A percentile compares a stretch with the other conserved stretches of the same genome.
Conservation (phyloP, 1,140 invertebrate species). For the Nylanderia fulva region DNA sequence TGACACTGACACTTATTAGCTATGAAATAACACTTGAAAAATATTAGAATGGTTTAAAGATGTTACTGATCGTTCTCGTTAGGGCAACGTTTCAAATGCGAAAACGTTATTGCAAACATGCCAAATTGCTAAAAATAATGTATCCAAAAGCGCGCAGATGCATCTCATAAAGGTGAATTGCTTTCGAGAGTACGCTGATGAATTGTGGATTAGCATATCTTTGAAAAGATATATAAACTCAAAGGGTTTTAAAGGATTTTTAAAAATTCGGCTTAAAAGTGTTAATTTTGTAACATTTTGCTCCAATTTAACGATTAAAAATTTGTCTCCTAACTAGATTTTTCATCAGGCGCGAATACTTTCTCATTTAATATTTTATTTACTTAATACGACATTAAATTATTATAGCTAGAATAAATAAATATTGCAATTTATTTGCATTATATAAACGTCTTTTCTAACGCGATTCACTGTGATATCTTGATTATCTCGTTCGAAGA, state of each 20-base stretch:
- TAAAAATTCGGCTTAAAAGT: not conserved
- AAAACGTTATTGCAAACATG: slow-evolving; percentile 27
- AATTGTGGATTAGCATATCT: not conserved
- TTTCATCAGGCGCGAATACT: not conserved
- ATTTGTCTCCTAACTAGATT: not conserved
- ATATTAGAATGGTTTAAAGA: slow-evolving; percentile 1
- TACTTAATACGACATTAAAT: not conserved
- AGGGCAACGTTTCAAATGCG: slow-evolving; percentile 39
- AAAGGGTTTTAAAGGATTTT: not conserved
- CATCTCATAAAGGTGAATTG: slow-evolving; percentile 3
- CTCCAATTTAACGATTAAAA: not conserved
- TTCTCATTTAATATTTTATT: not conserved
- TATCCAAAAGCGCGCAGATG: slow-evolving; percentile 10
- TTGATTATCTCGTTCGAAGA: not conserved
- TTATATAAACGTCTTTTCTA: not conserved
- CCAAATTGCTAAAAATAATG: slow-evolving; percentile 52
- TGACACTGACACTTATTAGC: not conserved
- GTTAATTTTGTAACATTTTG: not conserved
- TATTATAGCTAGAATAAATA: not conserved
- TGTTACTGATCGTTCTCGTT: not conserved
- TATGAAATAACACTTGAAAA: not conserved
- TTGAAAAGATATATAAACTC: not conserved
- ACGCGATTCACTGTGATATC: not conserved
- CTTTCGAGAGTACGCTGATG: not conserved
- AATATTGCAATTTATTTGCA: not conserved